These are phyloP conservation scores for Drosophila subquinaria DNA, from an alignment of 2,888 invertebrate genomes.

Conservation along the genomic window DNA sequence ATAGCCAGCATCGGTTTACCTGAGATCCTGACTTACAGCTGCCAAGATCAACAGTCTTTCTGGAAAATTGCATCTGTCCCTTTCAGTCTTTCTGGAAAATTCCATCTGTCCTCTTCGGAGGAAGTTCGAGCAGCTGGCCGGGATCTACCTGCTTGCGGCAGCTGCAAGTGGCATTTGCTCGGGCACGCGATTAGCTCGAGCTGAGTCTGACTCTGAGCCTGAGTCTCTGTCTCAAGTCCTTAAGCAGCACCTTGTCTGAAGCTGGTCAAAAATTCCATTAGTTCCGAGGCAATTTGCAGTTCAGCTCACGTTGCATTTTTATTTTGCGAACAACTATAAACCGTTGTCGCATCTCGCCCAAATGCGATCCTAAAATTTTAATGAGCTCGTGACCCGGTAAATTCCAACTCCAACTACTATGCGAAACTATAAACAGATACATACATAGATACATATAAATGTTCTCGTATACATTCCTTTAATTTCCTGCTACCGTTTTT, in stretches of 20 bases:
- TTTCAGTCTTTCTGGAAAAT: slow-evolving; percentile 45
- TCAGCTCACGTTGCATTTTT: slow-evolving; percentile 21
- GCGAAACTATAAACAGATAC: slow-evolving; percentile 8
- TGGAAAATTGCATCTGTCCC: slow-evolving; percentile 29
- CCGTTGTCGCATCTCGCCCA: slow-evolving; percentile 31
- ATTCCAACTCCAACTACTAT: not conserved
- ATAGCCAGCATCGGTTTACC: slow-evolving; percentile 40
- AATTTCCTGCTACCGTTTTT: slow-evolving; percentile 31
- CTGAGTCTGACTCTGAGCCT: not conserved
- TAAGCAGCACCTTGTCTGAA: not conserved
- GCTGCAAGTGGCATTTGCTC: slow-evolving; percentile 59
- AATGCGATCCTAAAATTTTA: slow-evolving; percentile 45
- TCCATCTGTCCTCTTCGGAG: slow-evolving; percentile 37
- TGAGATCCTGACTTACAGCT: slow-evolving; percentile 27
- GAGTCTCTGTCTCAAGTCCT: not conserved
- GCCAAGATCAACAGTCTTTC: slow-evolving; percentile 26
- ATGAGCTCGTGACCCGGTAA: slow-evolving; percentile 55
- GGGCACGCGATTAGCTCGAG: slow-evolving; percentile 65
- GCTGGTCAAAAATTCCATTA: slow-evolving; percentile 38
- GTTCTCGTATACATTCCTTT: slow-evolving; percentile 6
- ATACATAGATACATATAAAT: not conserved
- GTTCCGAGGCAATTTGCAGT: slow-evolving; percentile 12
- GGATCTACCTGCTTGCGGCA: slow-evolving; percentile 63
- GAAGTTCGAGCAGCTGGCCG: slow-evolving; percentile 53
- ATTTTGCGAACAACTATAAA: slow-evolving; percentile 29